Conservation (phyloP, 2,113 vertebrate species). For the Heterochromis multidens region DNA sequence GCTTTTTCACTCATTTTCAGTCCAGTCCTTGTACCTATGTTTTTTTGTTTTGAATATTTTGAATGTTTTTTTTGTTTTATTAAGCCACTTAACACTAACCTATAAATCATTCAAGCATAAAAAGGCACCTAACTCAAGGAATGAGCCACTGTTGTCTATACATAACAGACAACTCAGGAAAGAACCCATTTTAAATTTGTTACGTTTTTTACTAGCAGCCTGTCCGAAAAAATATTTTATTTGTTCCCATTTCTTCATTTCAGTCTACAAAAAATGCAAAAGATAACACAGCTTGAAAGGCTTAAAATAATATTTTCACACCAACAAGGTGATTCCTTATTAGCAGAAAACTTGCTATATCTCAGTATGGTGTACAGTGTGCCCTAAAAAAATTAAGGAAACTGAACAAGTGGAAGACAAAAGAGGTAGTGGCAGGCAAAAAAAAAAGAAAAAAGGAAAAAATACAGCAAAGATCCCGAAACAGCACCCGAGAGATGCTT, state of each 20-base stretch:
- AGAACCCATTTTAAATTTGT: background rate
- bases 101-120: background rate
- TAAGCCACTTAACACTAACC: too few species aligned
- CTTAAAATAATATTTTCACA: background rate
- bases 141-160: background rate
- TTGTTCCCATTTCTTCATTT: background rate
- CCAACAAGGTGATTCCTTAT: background rate
- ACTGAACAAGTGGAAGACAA: background rate
- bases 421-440: too few species aligned
- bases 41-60: fast-evolving
- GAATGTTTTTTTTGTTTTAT: fast-evolving
- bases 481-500: too few species aligned
- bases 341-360: background rate
- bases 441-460: too few species aligned
- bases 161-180: background rate
- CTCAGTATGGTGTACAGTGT: background rate
- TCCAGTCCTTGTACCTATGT: background rate
- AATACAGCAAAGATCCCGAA: too few species aligned
- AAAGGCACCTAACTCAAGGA: background rate
- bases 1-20: background rate
- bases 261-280: background rate
- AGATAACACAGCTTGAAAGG: background rate
- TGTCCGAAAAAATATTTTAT: background rate
- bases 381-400: background rate
- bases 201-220: background rate